A percentile compares a stretch with the other conserved stretches of the same genome.
phyloP scores from a whole-genome alignment of 2,113 vertebrate species.

The Talpa occidentalis region DNA sequence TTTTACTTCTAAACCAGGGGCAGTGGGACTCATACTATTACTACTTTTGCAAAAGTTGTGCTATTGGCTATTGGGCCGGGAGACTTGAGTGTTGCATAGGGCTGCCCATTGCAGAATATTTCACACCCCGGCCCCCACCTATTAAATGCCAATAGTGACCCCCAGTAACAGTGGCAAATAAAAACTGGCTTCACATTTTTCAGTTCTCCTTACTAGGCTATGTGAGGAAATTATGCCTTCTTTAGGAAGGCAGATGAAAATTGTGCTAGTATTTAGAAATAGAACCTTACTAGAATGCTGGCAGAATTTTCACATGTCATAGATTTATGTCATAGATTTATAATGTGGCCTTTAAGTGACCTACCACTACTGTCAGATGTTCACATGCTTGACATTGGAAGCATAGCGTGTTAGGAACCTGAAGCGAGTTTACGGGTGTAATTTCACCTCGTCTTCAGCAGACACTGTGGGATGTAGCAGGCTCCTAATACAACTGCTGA shows the following conservation, averaged over 20 bases:
- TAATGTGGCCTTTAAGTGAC: not conserved
- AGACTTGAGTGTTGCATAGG: not conserved
- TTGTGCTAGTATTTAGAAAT: slow-evolving; percentile 24
- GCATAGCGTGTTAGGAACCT: not conserved
- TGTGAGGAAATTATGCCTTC: not conserved
- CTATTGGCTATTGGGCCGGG: accelerated
- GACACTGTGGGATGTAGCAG: not conserved
- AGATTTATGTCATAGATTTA: slow-evolving; percentile 49
- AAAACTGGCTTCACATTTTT: not conserved
- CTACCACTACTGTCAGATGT: not conserved
- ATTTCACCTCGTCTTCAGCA: slow-evolving; percentile 34
- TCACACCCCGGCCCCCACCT: not conserved
- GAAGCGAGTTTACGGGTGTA: not conserved
- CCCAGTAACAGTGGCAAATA: not conserved
- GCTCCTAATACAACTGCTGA: not conserved
- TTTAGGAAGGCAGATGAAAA: not conserved
- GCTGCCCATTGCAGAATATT: not conserved
- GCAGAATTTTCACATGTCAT: not conserved
- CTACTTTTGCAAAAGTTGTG: not conserved
- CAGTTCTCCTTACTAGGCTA: not conserved
- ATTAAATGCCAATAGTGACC: not conserved
- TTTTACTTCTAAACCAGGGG: not conserved
- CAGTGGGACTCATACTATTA: not conserved
- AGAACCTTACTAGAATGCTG: not conserved
- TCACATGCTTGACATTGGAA: slow-evolving; percentile 6